Conservation (phyloP, 2,797 vertebrate genomes). For the Mus minutoides region DNA sequence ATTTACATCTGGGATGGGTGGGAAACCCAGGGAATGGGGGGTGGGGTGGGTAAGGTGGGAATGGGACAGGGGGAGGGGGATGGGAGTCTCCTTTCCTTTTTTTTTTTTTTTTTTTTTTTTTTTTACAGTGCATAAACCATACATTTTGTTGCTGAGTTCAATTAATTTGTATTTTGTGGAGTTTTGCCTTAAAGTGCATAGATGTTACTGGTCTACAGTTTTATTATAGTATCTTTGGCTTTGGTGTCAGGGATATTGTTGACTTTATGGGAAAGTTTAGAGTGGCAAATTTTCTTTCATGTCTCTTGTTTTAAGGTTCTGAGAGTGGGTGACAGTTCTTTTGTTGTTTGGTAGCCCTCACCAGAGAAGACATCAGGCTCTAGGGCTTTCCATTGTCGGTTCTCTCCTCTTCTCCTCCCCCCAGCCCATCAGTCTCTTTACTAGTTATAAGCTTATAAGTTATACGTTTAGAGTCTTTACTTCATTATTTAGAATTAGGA, state of each 20-base stretch:
- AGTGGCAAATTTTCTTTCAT: background rate
- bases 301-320: background rate
- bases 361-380: background rate
- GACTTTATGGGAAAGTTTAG: background rate
- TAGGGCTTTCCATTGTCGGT: background rate
- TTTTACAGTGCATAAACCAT: background rate
- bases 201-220: background rate
- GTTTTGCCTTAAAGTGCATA: background rate
- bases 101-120: background rate
- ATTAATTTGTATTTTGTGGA: background rate
- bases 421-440: background rate
- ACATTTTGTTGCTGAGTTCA: background rate
- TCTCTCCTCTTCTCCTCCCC: rapidly evolving
- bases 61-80: too few species aligned
- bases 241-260: background rate
- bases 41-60: too few species aligned
- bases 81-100: background rate
- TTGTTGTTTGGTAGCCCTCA: background rate
- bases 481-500: background rate
- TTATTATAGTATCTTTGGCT: background rate
- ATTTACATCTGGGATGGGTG: background rate
- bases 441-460: background rate
- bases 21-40: background rate
- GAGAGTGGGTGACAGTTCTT: background rate
- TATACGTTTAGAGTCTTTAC: background rate